Base-by-base conservation (phyloP, 2,888 invertebrate species). In the Melangyna quadrimaculata region DNA sequence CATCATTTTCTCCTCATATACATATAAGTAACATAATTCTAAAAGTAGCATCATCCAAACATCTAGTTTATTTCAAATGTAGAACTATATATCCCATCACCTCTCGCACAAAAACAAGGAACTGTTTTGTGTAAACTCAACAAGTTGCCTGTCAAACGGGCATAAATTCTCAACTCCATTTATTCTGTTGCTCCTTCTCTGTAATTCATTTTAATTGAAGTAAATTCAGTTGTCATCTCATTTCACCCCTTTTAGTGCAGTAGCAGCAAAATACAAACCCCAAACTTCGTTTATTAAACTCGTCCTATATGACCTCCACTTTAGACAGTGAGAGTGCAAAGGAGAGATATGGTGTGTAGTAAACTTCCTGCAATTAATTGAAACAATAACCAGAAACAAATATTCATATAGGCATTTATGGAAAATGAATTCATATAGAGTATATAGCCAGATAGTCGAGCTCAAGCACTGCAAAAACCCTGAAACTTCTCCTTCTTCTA, bases 171-270 rank as follows among this genome's bases (percentile, higher is more conserved):
- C 71, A 65, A 84, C 75, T 75, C 59, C 61, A 69, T n/a, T n/a
- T n/a, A n/a, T 51, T 72, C 19, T 40, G 51, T 51, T 72, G 27
- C 19, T 27, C 6, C 37, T 73, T 48, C 57, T 69, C 69, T 59
- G 81, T 70, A 81, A 78, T 86, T 81, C 86, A 81, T 86, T 86
- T 86, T 78, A 86, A 86, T 86, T 86, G 86, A 61, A 86, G 86
- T 86, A 86, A 81, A 78, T 86, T 78, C 81, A 48, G 37, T 86
- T 86, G 86, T 78, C 86, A 81, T 70, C 63, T 77, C 73, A 73
- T 70, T 73, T 81, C 79, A 77, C 77, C 77, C 80, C 63, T 51
- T 86, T 51, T n/a, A n/a, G n/a, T n/a, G n/a, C n/a, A n/a, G 53
- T 79, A 72, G 59, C 67, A 22, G 9, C 37, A 29, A 70, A 10